Conservation (phyloP, 2,113 vertebrate genomes). For the Gnathonemus echidnorhynchus region DNA sequence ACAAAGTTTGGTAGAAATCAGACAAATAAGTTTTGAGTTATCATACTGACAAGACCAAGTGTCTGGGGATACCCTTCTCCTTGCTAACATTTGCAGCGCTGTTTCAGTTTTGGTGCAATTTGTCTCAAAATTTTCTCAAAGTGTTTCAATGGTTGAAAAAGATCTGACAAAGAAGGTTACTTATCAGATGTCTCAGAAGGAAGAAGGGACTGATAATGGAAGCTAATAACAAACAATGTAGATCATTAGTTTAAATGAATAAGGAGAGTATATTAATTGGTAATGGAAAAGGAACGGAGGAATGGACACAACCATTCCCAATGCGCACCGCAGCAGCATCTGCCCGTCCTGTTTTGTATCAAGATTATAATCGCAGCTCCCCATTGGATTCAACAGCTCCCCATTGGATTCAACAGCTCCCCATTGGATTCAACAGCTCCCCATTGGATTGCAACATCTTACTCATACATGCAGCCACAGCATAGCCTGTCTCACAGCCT, state of each 20-base stretch:
- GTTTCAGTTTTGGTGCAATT: not conserved
- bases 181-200: not conserved
- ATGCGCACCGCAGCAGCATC: not conserved
- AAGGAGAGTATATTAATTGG: not conserved
- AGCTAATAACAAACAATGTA: not conserved
- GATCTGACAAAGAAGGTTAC: not conserved
- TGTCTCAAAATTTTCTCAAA: not conserved
- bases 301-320: not conserved
- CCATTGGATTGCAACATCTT: not conserved
- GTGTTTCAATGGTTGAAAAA: not conserved
- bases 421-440: not conserved
- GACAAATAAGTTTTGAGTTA: not conserved
- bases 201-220: not conserved
- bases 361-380: not conserved
- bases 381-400: no score
- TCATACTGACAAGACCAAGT: not conserved
- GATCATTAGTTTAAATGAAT: not conserved
- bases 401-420: not conserved
- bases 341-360: not conserved
- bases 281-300: not conserved
- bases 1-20: not conserved
- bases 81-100: not conserved
- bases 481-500: slow-evolving; percentile 19
- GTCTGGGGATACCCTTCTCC: not conserved
- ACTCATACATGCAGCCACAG: not conserved